A percentile compares a stretch with the other conserved stretches of the same genome.
Conservation (phyloP, 92 coral and sea anemone species). For the Porites divaricata region DNA sequence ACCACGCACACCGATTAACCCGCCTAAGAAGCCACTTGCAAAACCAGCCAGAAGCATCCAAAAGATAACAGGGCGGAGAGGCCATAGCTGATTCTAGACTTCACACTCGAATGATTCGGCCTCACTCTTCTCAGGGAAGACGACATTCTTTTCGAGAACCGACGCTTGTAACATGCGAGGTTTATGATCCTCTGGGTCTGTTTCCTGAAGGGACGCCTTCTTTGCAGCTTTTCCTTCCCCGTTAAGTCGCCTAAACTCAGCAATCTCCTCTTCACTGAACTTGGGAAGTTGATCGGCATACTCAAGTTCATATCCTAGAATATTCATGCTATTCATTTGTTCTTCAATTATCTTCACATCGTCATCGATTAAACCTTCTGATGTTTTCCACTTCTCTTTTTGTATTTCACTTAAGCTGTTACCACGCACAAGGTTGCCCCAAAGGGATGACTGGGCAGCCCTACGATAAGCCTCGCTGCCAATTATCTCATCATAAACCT, state of each 20-base stretch:
- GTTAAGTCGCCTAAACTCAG: neutral
- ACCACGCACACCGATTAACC: neutral
- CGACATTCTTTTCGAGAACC: neutral
- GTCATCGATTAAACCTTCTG: neutral
- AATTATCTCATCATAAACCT: neutral
- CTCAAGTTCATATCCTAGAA: neutral
- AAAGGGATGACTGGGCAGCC: neutral
- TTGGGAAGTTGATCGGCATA: neutral
- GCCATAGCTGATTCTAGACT: neutral
- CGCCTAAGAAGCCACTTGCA: neutral
- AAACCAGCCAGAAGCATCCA: neutral
- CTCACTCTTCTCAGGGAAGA: neutral
- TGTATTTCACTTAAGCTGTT: neutral
- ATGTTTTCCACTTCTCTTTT: neutral
- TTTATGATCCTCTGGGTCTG: neutral
- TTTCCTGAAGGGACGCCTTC: neutral
- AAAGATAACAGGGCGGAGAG: neutral
- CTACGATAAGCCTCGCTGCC: neutral
- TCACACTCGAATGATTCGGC: neutral
- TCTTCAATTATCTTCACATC: neutral
- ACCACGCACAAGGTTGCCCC: neutral
- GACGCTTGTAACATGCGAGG: neutral
- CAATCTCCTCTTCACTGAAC: neutral
- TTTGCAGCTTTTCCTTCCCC: neutral
- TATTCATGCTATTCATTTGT: neutral